phyloP scores from a whole-genome alignment of 2,113 vertebrate species.

The Balaeniceps rex region DNA sequence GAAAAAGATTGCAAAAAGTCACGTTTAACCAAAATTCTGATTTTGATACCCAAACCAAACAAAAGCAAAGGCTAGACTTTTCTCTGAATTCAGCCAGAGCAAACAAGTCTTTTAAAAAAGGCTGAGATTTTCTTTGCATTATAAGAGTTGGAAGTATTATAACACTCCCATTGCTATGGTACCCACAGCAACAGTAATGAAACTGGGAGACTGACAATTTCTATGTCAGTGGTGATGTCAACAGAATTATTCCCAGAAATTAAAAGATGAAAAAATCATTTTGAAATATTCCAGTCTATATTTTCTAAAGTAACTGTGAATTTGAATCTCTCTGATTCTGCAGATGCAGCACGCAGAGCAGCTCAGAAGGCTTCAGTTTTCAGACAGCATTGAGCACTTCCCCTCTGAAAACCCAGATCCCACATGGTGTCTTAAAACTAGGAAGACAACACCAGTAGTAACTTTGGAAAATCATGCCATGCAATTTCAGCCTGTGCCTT shows the following conservation, averaged over 20 bases:
- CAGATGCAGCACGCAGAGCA: background rate
- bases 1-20: background rate
- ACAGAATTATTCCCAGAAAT: background rate
- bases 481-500: background rate
- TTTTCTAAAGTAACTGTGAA: background rate
- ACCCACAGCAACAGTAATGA: background rate
- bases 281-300: background rate
- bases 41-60: background rate
- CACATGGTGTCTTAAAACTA: background rate
- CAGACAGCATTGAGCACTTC: background rate
- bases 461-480: background rate
- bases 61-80: background rate
- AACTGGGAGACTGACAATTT: background rate
- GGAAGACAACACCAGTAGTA: background rate
- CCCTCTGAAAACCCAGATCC: background rate
- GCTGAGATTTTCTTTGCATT: background rate
- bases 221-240: background rate
- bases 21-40: background rate
- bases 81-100: background rate
- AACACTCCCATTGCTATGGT: background rate
- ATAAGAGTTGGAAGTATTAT: background rate
- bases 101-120: background rate
- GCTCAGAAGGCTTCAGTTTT: background rate
- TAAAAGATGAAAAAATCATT: background rate
- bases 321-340: background rate